Base-by-base conservation (phyloP, 2,113 vertebrate species). In the Narcine bancroftii region DNA sequence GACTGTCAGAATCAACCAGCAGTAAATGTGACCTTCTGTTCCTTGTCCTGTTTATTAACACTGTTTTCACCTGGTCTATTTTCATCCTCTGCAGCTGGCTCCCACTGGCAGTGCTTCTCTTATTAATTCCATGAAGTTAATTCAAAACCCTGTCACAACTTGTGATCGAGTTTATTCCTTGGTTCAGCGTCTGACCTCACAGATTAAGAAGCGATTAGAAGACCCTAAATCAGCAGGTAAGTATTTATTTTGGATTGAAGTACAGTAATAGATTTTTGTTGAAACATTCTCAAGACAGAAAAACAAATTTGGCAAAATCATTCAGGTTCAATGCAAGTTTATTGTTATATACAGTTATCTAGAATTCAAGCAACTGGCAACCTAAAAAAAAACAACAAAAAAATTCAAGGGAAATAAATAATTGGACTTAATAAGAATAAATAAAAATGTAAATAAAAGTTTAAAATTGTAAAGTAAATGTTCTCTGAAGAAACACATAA, bases 111-210 rank as follows among this genome's bases (percentile, higher is more conserved):
- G 97, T 5, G 93, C 94, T 39, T 99, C 99, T 42, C 93, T 99
- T 93, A 94, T 98, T 76, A 99, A 96, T 94, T 99, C 99, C 47
- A 99, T 99, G 97, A 96, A 95, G 21, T 93, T 97, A 0, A 98
- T 99, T 92, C 95, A 97, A 94, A 99, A 99, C 94, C 98, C 99
- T 0, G 98, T 99, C 91, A 96, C 94, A 91, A 97, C 96, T 3
- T 99, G 99, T 93, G 97, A 99, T 94, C 94, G 96, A 79, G 98
- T 99, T 92, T 99, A 99, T 93, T 92, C 95, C 81, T 96, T 99
- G 94, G 97, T 99, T 93, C 97, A 99, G 96, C 98, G 96, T 93
- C 98, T 99, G 93, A 99, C 97, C 17, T 96, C 96, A 13, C 98
- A 99, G 95, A 98, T 99, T 93, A 96, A 94, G 92, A 97, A 96